Evolutionary conservation across 2,888 invertebrate species (phyloP).

Genomic region (Argyresthia albistria): DNA sequence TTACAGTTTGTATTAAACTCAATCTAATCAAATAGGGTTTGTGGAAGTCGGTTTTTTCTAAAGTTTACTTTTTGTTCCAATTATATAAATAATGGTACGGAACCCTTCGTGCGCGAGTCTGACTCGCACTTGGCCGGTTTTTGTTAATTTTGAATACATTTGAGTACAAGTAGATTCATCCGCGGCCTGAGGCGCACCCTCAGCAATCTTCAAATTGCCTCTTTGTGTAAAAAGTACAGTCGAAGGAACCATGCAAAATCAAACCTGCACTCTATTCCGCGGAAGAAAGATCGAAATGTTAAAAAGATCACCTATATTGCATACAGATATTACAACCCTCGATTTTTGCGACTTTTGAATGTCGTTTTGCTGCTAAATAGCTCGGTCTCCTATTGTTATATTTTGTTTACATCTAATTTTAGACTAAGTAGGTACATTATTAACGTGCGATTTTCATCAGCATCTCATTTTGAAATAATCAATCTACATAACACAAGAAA

Average conservation of each 20-base stretch:
- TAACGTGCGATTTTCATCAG: conserved; percentile 8
- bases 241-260: no score
- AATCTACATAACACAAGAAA: no score
- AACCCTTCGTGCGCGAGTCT: no score
- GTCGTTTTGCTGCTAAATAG: conserved; percentile 71
- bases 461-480: no score
- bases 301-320: no score
- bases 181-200: conserved; percentile 60
- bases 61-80: no score
- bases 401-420: conserved; percentile 26
- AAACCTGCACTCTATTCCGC: no score
- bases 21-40: no score
- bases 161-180: conserved; percentile 57
- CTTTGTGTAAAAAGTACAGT: conserved; percentile 44
- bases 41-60: no score
- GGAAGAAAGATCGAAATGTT: no score
- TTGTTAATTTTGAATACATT: conserved; percentile 69
- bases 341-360: conserved; percentile 70
- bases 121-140: conserved; percentile 63
- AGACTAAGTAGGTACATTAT: background rate
- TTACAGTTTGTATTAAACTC: no score
- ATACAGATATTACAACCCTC: conserved; percentile 68
- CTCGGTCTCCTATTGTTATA: conserved; percentile 63
- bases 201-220: conserved; percentile 73
- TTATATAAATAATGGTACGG: no score